phyloP scores from a whole-genome alignment of 2,797 vertebrate species.

The Anguilla marmorata region DNA sequence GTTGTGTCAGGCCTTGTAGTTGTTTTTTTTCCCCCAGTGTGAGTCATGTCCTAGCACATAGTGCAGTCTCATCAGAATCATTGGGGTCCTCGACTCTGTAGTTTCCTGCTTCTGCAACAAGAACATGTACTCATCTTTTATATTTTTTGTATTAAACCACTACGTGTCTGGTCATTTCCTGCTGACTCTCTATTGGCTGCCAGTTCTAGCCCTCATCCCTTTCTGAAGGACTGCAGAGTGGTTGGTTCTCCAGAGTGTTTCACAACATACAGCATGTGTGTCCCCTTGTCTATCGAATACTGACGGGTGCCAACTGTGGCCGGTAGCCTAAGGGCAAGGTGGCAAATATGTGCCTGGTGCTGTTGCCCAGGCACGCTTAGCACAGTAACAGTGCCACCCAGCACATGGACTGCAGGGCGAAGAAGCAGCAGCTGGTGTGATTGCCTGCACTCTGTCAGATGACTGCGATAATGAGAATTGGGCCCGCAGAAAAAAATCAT shows the following conservation, averaged over 20 bases:
- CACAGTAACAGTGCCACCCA: background rate
- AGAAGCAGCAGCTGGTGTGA: background rate
- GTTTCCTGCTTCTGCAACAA: background rate
- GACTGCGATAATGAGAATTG: background rate
- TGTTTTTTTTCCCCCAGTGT: background rate
- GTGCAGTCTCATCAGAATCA: background rate
- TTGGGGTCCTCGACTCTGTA: background rate
- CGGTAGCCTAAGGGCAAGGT: background rate
- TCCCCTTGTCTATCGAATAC: background rate
- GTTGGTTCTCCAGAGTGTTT: background rate
- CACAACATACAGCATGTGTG: background rate
- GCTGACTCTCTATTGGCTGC: background rate
- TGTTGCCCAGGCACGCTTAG: background rate
- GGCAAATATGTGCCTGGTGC: background rate
- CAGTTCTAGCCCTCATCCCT: background rate
- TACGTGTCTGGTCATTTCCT: background rate
- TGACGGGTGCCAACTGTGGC: background rate
- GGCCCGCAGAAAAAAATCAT: background rate
- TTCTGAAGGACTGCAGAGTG: background rate
- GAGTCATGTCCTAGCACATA: background rate
- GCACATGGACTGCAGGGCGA: background rate
- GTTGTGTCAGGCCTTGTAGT: background rate
- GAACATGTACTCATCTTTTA: background rate
- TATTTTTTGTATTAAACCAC: background rate
- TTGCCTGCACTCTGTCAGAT: background rate